Evolutionary conservation across 2,888 invertebrate genomes (phyloP), one percentile per base, ranked within the genome.

Genomic region (Drosophila falleni): DNA sequence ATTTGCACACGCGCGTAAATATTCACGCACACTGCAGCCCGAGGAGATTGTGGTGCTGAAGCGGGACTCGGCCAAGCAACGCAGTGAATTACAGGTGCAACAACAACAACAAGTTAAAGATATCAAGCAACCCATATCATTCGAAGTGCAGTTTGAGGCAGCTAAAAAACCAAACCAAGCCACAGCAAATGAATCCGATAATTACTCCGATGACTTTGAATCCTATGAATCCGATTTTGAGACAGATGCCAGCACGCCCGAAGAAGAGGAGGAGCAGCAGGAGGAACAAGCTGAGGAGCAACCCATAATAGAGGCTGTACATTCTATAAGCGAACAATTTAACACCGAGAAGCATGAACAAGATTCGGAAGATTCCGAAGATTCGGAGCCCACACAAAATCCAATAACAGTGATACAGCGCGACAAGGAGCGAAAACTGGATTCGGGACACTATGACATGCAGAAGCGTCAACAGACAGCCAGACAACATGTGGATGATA

Each of bases 381-480:
- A 90, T 35, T 90, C 91, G 10, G 91, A 92, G 54, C 78, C 89
- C 33, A 92, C 92, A 0, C 90, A 91, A 69, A 90, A 90, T 54
- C 90, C 91, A 0, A 82, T 90, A 4, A 92, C 92, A 0, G 91
- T 92, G 2, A 91, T 92, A 55, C 91, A 89, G n/a, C 79, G 88
- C 0, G 91, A 91, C 23, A 92, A 86, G 15, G 94, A 94, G 60
- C 92, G 93, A 41, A 94, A 94, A 90, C 80, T 95, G 55, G 95
- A 95, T 87, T 95, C 95, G 0, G 95, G 95, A 0, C 94, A 93
- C 82, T 95, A 94, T 82, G 95, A 95, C 44, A 88, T 95, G 75
- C 92, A 90, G 51, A 78, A 72, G 2, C 84, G 81, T 0, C 80
- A 74, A 13, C 78, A 80, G 23, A 69, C 62, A 0, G 69, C 61